phyloP scores from a whole-genome alignment of 2,113 vertebrate species.

The Stercorarius parasiticus region DNA sequence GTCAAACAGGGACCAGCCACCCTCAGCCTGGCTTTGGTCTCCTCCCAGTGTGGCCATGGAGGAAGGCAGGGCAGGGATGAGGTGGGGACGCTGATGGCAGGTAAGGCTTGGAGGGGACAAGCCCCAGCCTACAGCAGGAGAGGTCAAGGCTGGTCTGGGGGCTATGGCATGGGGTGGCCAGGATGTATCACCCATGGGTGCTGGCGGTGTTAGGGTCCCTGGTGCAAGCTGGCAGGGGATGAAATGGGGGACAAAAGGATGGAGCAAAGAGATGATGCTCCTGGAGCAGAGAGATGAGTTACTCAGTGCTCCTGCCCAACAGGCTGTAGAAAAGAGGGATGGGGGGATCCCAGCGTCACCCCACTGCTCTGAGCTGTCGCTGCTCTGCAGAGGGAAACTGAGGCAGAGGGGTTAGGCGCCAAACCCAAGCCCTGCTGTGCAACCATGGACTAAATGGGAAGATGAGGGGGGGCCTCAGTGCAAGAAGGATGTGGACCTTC shows the following conservation, averaged over 20 bases:
- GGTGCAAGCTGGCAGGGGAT: not conserved
- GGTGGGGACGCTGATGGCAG: not conserved
- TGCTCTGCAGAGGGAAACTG: not conserved
- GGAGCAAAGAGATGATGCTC: not conserved
- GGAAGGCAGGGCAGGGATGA: not conserved
- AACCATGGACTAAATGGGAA: accelerated
- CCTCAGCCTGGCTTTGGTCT: not conserved
- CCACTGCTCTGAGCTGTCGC: not conserved
- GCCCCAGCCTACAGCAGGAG: not conserved
- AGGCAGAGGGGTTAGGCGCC: not conserved
- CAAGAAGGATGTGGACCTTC: no score
- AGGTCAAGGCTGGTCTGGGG: not conserved
- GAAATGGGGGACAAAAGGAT: not conserved
- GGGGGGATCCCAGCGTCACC: not conserved
- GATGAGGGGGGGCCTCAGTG: not conserved
- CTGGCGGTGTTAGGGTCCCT: not conserved
- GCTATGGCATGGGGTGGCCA: not conserved
- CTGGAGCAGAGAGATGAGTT: not conserved
- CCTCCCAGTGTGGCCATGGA: accelerated
- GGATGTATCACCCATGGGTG: accelerated
- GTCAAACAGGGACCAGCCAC: accelerated
- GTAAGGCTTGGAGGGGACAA: not conserved
- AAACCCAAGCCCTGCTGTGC: not conserved
- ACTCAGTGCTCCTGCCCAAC: accelerated
- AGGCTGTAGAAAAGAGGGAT: accelerated